Evolutionary conservation across 2,113 vertebrate genomes (phyloP), one percentile per base, ranked within the genome.

Genomic region (Alaudala cheleensis): DNA sequence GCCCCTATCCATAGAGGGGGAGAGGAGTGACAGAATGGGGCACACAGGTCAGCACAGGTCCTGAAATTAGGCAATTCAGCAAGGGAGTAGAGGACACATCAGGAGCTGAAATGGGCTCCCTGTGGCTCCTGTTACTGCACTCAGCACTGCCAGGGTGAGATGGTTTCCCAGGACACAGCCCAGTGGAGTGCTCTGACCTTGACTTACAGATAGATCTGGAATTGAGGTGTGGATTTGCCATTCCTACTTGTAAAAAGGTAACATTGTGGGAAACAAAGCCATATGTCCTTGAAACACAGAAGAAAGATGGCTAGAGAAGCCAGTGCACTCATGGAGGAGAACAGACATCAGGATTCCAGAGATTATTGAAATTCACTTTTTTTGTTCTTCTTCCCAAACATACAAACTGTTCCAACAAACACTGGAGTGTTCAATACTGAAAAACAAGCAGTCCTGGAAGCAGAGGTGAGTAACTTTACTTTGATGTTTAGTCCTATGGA

Each of bases 1-100:
- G 54, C 4, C 40, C 34, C 28, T 0, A 0, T 14, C n/a, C 25
- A 21, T 2, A 54, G 45, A 50, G 14, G 31, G 23, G 5, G 12
- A 44, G 9, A 44, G 20, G 6, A 89, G 28, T 45, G 44, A 60
- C 56, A 87, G 40, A 82, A 57, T 9, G 28, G 29, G 45, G 26
- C 0, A 0, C 15, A 19, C 23, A 76, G 3, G 5, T 18, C 13
- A 0, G 0, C 15, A 19, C 23, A 76, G 3, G 5, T 18, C 13
- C 49, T 45, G n/a, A 72, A 93, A 87, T 60, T 3, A 49, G 49
- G 44, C 29, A 72, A 40, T 24, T 84, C 49, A 81, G n/a, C 44
- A 72, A 33, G 12, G 50, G 14, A 82, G 31, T 2, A 82, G 13
- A 77, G 54, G 31, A 39, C 33, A 54, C 42, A 64, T 17, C 9